Conservation (phyloP, 1,140 invertebrate genomes). For the Drosophila mojavensis region DNA sequence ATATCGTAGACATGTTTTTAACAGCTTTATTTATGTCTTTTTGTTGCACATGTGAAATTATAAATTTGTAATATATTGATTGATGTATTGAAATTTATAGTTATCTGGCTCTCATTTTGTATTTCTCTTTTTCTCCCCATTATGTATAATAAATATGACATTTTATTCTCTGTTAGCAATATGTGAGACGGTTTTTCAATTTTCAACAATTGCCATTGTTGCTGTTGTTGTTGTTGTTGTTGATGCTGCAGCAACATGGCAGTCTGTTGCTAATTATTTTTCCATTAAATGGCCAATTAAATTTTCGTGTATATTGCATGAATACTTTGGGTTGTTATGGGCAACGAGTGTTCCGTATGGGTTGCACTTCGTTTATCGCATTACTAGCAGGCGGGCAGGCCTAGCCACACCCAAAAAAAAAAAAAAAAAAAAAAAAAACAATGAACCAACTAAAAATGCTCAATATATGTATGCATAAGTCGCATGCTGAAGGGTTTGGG, state of each 20-base stretch:
- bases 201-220: slow-evolving; percentile 11
- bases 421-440: not conserved
- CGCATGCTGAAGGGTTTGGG: not conserved
- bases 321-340: too few species aligned
- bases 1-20: too few species aligned
- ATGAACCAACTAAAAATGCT: slow-evolving; percentile 49
- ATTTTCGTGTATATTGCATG: slow-evolving; percentile 43
- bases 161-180: not conserved
- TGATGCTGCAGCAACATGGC: slow-evolving; percentile 29
- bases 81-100: too few species aligned
- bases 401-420: slow-evolving; percentile 1
- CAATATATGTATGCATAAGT: slow-evolving; percentile 46
- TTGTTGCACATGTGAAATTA: too few species aligned
- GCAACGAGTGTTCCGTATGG: not conserved
- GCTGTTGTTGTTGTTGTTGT: slow-evolving; percentile 13
- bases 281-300: slow-evolving; percentile 69
- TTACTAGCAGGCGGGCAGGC: slow-evolving; percentile 24
- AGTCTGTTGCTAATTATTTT: slow-evolving; percentile 63
- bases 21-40: too few species aligned
- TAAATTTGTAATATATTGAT: too few species aligned
- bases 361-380: slow-evolving; percentile 18
- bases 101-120: too few species aligned
- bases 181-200: not conserved
- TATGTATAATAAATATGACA: too few species aligned
- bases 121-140: too few species aligned